Base-by-base conservation (phyloP, 2,888 invertebrate species). In the Hypena proboscidalis region DNA sequence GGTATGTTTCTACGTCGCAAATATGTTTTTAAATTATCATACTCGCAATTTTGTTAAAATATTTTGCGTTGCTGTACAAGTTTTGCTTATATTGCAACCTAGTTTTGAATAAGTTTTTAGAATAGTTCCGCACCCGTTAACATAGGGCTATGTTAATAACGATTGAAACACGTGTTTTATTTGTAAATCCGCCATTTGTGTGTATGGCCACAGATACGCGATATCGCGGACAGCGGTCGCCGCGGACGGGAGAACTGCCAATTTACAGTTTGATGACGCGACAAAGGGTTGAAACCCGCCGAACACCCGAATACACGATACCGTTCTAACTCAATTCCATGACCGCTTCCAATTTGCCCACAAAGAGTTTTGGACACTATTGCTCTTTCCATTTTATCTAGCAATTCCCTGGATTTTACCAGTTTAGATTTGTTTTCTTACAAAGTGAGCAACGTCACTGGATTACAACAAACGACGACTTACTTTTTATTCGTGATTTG, bases 181-280 rank as follows among this genome's bases (percentile, higher is more conserved):
- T 49, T 49, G 39, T 11, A 9, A 19, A 39, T 17, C 11, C 34
- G 21, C 15, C 36, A 50, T 42, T 47, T 56, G 50, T 47, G 53
- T 35, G 42, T n/a, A n/a, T n/a, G n/a, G n/a, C n/a, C n/a, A n/a
- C n/a, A n/a, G n/a, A n/a, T n/a, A n/a, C 42, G 29, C 21, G 17
- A 10, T 21, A 23, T 26, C 37, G 25, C 34, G 33, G 58, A 64
- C 66, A 61, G 59, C 61, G 57, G 64, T 49, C 32, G 41, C 45
- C 44, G 7, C 1, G 7, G 56, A 58, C 60, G 47, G 51, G 62
- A 61, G 65, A 64, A 72, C 83, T 84, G 77, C 76, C 86, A 88
- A 88, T 88, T 88, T 85, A 80, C 76, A 84, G 79, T 77, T 75
- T 83, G 82, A 85, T 83, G 84, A 83, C 65, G 71, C 74, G 77